These are phyloP conservation scores for Gymnoscelis rufifasciata DNA, from an alignment of 2,888 invertebrate species.

Conservation along the genomic window DNA sequence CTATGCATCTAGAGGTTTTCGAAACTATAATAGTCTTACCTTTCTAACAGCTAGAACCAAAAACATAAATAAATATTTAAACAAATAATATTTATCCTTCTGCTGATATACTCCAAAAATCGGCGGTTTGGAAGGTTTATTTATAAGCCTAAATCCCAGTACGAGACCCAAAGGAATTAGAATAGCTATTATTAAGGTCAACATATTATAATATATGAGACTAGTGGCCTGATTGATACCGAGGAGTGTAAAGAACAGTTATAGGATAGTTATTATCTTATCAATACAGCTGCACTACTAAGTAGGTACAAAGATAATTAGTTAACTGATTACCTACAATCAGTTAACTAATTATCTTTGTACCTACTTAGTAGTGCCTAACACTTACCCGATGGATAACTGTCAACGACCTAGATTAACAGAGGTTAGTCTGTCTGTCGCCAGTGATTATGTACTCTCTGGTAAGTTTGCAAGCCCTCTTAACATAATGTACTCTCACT, in stretches of 20 bases:
- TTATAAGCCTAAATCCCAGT: slow-evolving; percentile 51
- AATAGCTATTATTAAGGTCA: slow-evolving; percentile 40
- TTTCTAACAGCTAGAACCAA: slow-evolving; percentile 57
- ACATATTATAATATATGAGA: slow-evolving; percentile 36
- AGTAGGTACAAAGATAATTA: neutral
- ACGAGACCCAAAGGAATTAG: slow-evolving; percentile 45
- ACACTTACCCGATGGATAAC: too few species aligned
- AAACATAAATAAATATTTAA: slow-evolving; percentile 74
- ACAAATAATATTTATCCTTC: slow-evolving; percentile 67
- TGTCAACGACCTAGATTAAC: too few species aligned
- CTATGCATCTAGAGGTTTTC: too few species aligned
- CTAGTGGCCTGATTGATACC: neutral
- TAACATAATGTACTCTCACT: too few species aligned
- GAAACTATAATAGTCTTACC: slow-evolving; percentile 48
- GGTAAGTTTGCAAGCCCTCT: too few species aligned
- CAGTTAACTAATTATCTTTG: neutral
- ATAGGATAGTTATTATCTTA: slow-evolving; percentile 9
- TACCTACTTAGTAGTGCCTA: neutral
- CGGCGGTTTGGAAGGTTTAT: slow-evolving; percentile 51
- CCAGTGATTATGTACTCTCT: too few species aligned
- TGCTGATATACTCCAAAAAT: slow-evolving; percentile 76
- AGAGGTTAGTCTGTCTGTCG: too few species aligned
- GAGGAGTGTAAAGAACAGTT: slow-evolving; percentile 2
- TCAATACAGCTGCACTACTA: neutral
- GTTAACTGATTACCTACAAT: neutral